Evolutionary conservation across 64 coral and sea anemone genomes (phyloP).

Genomic region (Montipora efflorescens): DNA sequence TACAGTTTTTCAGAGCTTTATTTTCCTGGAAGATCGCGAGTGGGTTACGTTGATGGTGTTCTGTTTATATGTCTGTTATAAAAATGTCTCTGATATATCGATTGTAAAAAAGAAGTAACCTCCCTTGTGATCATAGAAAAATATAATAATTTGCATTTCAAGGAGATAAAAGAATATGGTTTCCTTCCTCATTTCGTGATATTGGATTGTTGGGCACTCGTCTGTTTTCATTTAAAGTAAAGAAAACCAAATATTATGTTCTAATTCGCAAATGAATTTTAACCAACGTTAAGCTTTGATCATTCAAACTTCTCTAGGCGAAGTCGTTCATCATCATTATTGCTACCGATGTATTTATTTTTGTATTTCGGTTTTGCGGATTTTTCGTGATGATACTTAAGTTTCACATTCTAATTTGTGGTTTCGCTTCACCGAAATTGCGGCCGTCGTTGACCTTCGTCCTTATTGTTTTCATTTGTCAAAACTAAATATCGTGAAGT

Average conservation of each 20-base stretch:
- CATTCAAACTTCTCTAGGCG: neutral
- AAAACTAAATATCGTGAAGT: neutral
- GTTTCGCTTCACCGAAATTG: neutral
- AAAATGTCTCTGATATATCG: neutral
- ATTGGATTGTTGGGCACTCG: neutral
- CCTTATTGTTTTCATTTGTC: neutral
- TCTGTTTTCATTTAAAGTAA: neutral
- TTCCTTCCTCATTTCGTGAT: neutral
- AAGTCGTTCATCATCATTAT: neutral
- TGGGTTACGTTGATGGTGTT: too few species aligned
- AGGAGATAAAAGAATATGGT: neutral
- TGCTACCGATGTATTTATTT: too few species aligned
- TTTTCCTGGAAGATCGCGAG: too few species aligned
- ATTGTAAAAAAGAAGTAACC: neutral
- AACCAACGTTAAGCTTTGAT: neutral
- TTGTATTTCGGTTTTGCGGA: neutral
- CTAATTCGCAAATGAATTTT: neutral
- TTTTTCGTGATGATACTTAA: neutral
- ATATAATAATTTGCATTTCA: conserved; percentile 30
- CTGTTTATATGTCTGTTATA: neutral
- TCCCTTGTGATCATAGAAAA: neutral
- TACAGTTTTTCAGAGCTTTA: neutral
- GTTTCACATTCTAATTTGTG: neutral
- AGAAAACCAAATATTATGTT: neutral
- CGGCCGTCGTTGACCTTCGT: neutral